Evolutionary conservation across 1,140 invertebrate genomes (phyloP), one percentile per base, ranked within the genome.

Genomic region (Berghia stephanieae): DNA sequence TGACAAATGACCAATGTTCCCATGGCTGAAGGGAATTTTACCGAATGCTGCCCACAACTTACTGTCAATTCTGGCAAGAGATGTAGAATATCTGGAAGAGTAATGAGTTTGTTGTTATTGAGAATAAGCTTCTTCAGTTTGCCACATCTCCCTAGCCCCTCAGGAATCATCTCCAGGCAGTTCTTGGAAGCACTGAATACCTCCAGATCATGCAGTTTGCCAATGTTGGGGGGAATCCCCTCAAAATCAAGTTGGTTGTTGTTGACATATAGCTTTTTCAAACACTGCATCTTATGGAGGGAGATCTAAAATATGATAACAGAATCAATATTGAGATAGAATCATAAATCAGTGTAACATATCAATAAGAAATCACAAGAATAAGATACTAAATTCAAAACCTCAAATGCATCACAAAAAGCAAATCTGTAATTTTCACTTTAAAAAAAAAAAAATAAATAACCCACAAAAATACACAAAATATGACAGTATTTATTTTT

Each of bases 151-250:
- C 95, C 98, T 46, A 99, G 91, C 67, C 98, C 97, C 92, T 99
- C 98, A 3, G 98, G 98, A 84, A 99, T 98, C 94, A 98, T 98
- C 92, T 99, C 97, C 27, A 99, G 90, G 80, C 95, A 93, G 91
- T 99, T 99, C 86, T 98, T 95, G 6, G 97, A 94, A 16, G 98
- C 97, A 43, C 96, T 97, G 89, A 99, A 99, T 63, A 99, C 93
- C 91, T 99, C 96, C 57, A 99, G 90, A 68, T 94, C 94, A 18
- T 94, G 93, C 36, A 99, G 90, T 90, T 99, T 99, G 21, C 98
- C 98, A 82, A 99, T 98, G 36, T 97, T 97, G 2, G 96, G 95
- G 0, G 98, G 98, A 83, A 99, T 97, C 27, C 97, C 98, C 86
- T 98, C 96, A 91, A 99, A 99, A 90, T 98, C 96, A 74, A 99